Evolutionary conservation across 92 coral and sea anemone genomes (phyloP).

Genomic region (Phenganax subtilis): DNA sequence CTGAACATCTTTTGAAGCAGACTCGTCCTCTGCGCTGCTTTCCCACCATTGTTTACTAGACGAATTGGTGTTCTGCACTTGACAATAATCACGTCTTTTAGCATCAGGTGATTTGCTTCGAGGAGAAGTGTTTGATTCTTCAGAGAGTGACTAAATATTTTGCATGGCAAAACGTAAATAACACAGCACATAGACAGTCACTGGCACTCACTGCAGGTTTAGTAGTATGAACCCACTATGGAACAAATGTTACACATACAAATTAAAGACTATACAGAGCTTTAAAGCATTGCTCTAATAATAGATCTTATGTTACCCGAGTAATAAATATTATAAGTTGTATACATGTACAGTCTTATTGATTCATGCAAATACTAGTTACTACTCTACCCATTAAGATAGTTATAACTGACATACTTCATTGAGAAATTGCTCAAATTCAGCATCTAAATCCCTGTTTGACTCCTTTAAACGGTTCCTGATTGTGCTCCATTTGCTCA

Average conservation of each 20-base stretch:
- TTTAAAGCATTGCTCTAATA: too few species aligned
- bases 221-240: not conserved
- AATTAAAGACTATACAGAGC: too few species aligned
- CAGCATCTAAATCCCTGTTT: conserved; percentile 85
- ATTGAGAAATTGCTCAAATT: conserved; percentile 89
- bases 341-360: too few species aligned
- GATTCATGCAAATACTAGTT: not conserved
- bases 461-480: conserved; percentile 60
- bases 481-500: conserved; percentile 62
- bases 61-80: not conserved
- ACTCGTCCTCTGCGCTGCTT: conserved; percentile 20
- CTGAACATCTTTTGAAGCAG: conserved; percentile 1
- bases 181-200: not conserved
- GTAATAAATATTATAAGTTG: too few species aligned
- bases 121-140: conserved; percentile 85
- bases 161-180: not conserved
- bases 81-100: conserved; percentile 31
- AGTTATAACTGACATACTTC: conserved; percentile 56
- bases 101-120: conserved; percentile 65
- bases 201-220: not conserved
- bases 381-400: not conserved
- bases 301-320: too few species aligned
- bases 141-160: conserved; percentile 75
- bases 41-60: conserved; percentile 19
- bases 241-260: not conserved